phyloP scores from a whole-genome alignment of 1,140 invertebrate genomes.

The Hyphantria cunea region DNA sequence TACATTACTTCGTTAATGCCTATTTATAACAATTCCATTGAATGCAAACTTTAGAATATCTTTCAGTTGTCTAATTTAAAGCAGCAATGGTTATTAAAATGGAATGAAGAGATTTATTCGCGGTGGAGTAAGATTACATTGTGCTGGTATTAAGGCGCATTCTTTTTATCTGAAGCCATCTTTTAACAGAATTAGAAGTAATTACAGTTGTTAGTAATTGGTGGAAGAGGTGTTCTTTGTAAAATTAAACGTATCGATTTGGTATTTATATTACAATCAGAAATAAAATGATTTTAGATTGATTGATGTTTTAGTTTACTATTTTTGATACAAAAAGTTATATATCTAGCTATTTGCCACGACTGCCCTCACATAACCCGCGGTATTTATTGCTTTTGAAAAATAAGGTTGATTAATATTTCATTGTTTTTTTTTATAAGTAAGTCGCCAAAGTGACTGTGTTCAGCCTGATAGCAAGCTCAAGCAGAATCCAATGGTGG shows the following conservation, averaged over 20 bases:
- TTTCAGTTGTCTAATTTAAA: neutral
- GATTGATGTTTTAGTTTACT: neutral
- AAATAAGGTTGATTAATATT: no score
- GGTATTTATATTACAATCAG: neutral
- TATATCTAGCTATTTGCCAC: no score
- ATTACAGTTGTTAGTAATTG: slow-evolving; percentile 35
- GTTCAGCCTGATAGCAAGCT: no score
- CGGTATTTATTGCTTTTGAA: no score
- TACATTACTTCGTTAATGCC: neutral
- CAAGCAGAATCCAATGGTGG: no score
- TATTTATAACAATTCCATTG: neutral
- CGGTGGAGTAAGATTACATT: neutral
- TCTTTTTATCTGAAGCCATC: slow-evolving; percentile 28
- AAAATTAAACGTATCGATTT: slow-evolving; percentile 1
- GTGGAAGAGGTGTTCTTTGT: slow-evolving; percentile 4
- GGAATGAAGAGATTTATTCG: neutral
- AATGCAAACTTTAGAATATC: neutral
- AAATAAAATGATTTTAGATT: neutral
- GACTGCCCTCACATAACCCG: no score
- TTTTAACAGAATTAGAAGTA: slow-evolving; percentile 41
- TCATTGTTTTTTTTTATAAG: no score
- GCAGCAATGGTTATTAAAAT: neutral
- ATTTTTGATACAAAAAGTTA: no score
- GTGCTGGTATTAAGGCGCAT: slow-evolving; percentile 18
- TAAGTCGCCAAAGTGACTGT: no score